phyloP scores from a whole-genome alignment of 2,797 vertebrate species.

The Cynopterus sphinx region DNA sequence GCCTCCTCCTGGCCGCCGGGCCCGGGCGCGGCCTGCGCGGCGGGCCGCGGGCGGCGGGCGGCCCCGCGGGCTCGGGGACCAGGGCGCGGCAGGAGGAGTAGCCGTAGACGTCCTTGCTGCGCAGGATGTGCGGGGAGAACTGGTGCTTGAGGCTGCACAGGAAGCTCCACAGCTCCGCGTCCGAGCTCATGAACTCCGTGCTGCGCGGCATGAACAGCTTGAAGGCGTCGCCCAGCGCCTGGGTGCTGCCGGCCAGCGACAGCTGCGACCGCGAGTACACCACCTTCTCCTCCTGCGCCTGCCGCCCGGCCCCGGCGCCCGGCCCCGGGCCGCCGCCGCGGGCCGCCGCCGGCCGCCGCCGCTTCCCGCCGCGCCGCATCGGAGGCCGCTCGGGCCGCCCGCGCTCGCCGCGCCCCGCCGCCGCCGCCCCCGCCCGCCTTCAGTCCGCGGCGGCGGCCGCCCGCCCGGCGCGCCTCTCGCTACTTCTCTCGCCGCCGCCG shows the following conservation, averaged over 20 bases:
- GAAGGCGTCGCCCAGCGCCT: slow-evolving; percentile 88
- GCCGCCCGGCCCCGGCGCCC: slow-evolving; percentile 50
- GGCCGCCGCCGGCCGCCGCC: slow-evolving; percentile 70
- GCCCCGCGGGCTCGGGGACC: slow-evolving; percentile 83
- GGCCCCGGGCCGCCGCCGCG: slow-evolving; percentile 57
- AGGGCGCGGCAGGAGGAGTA: slow-evolving; percentile 87
- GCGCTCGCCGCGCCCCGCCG: neutral
- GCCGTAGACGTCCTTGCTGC: slow-evolving; percentile 89
- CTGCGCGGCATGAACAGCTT: slow-evolving; percentile 88
- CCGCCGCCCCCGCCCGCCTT: slow-evolving; percentile 15
- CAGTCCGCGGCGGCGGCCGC: slow-evolving; percentile 46
- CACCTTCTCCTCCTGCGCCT: slow-evolving; percentile 84
- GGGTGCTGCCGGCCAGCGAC: slow-evolving; percentile 84
- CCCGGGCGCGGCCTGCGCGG: slow-evolving; percentile 60
- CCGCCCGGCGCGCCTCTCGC: slow-evolving; percentile 64
- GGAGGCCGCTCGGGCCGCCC: slow-evolving; percentile 61
- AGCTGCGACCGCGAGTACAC: slow-evolving; percentile 87
- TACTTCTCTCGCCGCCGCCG: slow-evolving; percentile 75
- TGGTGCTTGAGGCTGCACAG: slow-evolving; percentile 89
- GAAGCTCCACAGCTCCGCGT: slow-evolving; percentile 89
- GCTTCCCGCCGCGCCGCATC: slow-evolving; percentile 70
- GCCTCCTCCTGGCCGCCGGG: slow-evolving; percentile 71
- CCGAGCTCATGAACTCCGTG: slow-evolving; percentile 89
- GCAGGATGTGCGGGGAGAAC: slow-evolving; percentile 88
- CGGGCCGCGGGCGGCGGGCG: slow-evolving; percentile 56